These are phyloP conservation scores for Acrossocheilus fasciatus DNA, from an alignment of 2,797 vertebrate genomes.

Conservation along the genomic window DNA sequence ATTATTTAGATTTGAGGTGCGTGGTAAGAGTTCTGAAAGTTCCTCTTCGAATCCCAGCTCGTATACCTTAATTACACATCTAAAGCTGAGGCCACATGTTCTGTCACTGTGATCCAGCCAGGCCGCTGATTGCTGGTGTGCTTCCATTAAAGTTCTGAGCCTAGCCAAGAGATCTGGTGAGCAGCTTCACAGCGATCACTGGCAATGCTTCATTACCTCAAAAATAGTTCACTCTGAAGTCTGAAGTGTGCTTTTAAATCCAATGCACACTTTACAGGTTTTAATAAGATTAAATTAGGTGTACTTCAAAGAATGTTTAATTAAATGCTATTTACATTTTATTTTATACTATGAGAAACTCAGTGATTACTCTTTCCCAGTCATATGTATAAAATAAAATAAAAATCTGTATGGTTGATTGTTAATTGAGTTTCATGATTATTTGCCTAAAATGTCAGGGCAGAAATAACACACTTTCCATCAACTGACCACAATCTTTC, in stretches of 20 bases:
- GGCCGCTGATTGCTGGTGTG: constrained; percentile 47
- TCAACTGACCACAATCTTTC: neutral
- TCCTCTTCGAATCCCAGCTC: constrained; percentile 16
- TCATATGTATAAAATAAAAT: neutral
- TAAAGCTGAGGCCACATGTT: constrained; percentile 50
- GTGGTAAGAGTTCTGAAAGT: constrained; percentile 25
- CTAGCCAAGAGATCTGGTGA: constrained; percentile 50
- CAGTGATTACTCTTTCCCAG: neutral
- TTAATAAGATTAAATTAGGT: constrained; percentile 37
- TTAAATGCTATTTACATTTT: constrained; percentile 5
- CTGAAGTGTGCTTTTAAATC: constrained; percentile 38
- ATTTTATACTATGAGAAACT: neutral
- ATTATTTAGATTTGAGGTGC: constrained; percentile 34
- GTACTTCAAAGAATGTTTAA: constrained; percentile 42
- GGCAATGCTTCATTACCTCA: constrained; percentile 43
- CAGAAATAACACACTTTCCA: neutral
- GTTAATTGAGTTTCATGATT: neutral
- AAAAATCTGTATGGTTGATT: neutral
- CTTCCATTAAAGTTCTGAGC: constrained; percentile 47
- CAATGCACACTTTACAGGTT: constrained; percentile 33
- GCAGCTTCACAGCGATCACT: constrained; percentile 51
- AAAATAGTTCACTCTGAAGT: constrained; percentile 50
- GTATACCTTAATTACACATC: constrained; percentile 49
- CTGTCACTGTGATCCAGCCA: constrained; percentile 41
- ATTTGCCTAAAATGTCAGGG: neutral